Conservation (phyloP, 2,797 vertebrate species). For the Rallus crepitans region DNA sequence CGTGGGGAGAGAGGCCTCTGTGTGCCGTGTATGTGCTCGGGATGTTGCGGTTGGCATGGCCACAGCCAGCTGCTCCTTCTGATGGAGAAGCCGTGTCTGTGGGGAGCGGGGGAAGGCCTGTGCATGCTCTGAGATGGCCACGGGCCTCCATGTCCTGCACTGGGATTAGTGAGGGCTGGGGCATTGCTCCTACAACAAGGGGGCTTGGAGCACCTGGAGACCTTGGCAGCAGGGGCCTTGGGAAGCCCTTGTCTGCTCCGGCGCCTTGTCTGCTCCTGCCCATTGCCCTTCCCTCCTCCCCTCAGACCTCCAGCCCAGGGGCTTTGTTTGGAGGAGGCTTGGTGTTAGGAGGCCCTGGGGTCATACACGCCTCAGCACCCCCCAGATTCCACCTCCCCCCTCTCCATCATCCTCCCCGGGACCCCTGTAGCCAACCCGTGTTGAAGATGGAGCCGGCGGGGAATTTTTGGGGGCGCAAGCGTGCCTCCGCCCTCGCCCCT, state of each 20-base stretch:
- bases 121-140: not conserved
- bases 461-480: not conserved
- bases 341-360: not conserved
- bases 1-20: not conserved
- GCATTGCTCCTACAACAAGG: not conserved
- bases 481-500: fast-evolving
- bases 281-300: not conserved
- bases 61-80: not conserved
- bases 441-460: fast-evolving
- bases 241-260: not conserved
- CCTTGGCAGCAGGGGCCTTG: fast-evolving
- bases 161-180: not conserved
- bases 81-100: not conserved
- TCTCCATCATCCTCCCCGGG: not conserved
- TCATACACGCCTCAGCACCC: fast-evolving
- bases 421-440: fast-evolving
- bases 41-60: not conserved
- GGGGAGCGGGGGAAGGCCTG: not conserved
- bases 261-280: not conserved
- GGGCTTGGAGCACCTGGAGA: not conserved
- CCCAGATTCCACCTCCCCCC: not conserved
- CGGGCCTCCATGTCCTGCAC: fast-evolving
- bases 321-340: not conserved
- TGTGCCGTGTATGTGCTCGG: fast-evolving
- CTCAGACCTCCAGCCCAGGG: not conserved